Evolutionary conservation across 2,113 vertebrate species (phyloP), one percentile per base, ranked within the genome.

Genomic region (Chaenocephalus aceratus): DNA sequence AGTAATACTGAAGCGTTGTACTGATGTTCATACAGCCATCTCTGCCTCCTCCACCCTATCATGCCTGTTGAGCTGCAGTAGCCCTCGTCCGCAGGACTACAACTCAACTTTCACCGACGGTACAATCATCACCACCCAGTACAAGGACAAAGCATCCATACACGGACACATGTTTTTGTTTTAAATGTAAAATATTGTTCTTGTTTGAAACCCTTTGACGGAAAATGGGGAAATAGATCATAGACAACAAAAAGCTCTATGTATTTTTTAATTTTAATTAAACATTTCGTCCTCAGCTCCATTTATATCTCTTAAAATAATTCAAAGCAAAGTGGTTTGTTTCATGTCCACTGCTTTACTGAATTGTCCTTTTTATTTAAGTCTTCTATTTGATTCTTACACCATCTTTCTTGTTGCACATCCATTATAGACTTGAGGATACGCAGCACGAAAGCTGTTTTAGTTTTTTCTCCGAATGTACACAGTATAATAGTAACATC

Each of bases 1-100:
- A 98, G 98, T 96, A 99, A 99, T 62, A 94, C 96, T n/a, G 98
- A 99, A 75, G 98, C 98, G 18, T 95, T 99, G 88, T 99, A 99
- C 95, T 99, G 96, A 93, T 89, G 72, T 61, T 77, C 41, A 18
- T 74, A 52, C 67, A 53, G 11, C 79, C 56, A 5, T 15, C 30
- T 76, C 58, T n/a, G 23, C 65, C 81, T 18, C 46, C 18, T 12
- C 78, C 49, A 10, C 30, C 45, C 91, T 13, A 59, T 68, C 95
- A 82, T 94, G 86, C 91, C 95, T 53, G 91, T 95, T 92, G 91
- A 94, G 94, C 94, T 94, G 1, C 66, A 75, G 69, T 51, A 92
- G 94, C 93, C 92, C 86, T 94, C 90, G 90, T 96, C 94, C 75
- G 61, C 84, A 80, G 89, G 78, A 85, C 30, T 58, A 93, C 95